These are phyloP conservation scores for Drosophila neonasuta DNA, from an alignment of 2,888 invertebrate genomes.

Conservation along the genomic window DNA sequence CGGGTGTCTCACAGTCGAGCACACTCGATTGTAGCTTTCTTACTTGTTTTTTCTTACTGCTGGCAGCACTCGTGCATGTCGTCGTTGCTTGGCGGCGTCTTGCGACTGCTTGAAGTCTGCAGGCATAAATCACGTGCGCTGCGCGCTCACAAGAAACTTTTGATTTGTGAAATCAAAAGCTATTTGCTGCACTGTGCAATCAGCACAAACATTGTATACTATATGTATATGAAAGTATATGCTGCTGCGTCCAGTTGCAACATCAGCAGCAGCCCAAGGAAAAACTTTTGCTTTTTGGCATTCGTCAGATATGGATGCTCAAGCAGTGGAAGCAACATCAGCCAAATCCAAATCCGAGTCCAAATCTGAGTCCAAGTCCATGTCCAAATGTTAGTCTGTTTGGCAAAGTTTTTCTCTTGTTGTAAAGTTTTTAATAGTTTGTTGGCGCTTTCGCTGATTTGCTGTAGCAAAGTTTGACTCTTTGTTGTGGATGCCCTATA, in stretches of 20 bases:
- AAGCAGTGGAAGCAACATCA: constrained; percentile 41
- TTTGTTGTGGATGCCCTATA: constrained; percentile 32
- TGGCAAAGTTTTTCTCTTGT: constrained; percentile 66
- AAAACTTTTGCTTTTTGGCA: constrained; percentile 76
- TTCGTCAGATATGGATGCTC: constrained; percentile 74
- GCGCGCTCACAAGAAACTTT: constrained; percentile 77
- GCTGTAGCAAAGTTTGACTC: constrained; percentile 61
- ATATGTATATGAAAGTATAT: constrained; percentile 13
- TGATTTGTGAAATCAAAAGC: constrained; percentile 81
- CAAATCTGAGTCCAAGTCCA: constrained; percentile 42
- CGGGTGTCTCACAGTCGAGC: too few species aligned
- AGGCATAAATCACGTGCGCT: constrained; percentile 80
- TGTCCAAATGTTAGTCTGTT: constrained; percentile 56
- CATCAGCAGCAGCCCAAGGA: constrained; percentile 33
- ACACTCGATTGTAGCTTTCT: too few species aligned
- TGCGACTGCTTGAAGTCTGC: constrained; percentile 56
- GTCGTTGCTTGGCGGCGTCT: constrained; percentile 30
- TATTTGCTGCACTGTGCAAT: constrained; percentile 74
- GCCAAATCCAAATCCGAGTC: constrained; percentile 25
- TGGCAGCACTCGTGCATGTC: constrained; percentile 55
- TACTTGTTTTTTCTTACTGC: not conserved
- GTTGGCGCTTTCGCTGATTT: constrained; percentile 76
- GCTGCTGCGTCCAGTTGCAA: constrained; percentile 37
- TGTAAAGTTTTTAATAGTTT: constrained; percentile 75
- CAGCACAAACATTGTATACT: constrained; percentile 77